Percentiles rank a stretch among this genome's conserved stretches.
phyloP scores from a whole-genome alignment of 23 tunicate genomes.

The Oikopleura dioica region DNA sequence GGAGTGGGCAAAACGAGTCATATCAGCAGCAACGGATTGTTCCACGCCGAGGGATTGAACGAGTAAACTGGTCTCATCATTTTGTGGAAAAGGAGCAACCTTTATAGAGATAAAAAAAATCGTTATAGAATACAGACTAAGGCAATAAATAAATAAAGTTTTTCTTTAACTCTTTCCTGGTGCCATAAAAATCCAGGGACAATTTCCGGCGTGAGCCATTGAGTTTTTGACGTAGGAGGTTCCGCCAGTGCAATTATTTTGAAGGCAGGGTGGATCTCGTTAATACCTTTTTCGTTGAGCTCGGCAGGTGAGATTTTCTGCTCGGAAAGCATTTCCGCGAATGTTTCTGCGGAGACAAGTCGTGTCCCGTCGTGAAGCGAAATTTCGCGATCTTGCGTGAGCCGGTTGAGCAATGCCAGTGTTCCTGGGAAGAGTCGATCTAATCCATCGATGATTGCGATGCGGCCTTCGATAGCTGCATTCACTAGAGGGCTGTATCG shows the following conservation, averaged over 20 bases:
- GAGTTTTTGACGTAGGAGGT: conserved; percentile 52
- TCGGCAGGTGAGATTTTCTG: conserved; percentile 34
- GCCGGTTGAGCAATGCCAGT: conserved; percentile 44
- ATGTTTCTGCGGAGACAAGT: conserved; percentile 34
- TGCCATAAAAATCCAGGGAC: conserved; percentile 58
- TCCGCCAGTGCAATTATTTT: conserved; percentile 71
- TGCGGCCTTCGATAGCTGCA: conserved; percentile 74
- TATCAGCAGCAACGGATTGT: too few relatives aligned
- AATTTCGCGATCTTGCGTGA: conserved; percentile 61
- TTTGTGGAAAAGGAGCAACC: too few relatives aligned
- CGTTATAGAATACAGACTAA: too few relatives aligned
- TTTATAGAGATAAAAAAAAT: too few relatives aligned
- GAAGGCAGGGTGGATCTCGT: conserved; percentile 61
- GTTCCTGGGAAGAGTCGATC: conserved; percentile 79
- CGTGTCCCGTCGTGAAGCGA: conserved; percentile 72
- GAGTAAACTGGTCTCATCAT: too few relatives aligned
- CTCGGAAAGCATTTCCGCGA: conserved; percentile 33
- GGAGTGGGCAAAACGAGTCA: too few relatives aligned
- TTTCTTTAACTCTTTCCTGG: too few relatives aligned
- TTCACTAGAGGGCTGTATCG: conserved; percentile 40
- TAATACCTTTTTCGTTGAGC: conserved; percentile 22
- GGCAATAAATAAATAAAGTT: too few relatives aligned
- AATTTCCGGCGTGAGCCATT: conserved; percentile 68
- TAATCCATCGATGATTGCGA: conserved; percentile 72
- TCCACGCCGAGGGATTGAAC: too few relatives aligned